Evolutionary conservation across 2,888 invertebrate genomes (phyloP).

Genomic region (Drosophila lutescens): DNA sequence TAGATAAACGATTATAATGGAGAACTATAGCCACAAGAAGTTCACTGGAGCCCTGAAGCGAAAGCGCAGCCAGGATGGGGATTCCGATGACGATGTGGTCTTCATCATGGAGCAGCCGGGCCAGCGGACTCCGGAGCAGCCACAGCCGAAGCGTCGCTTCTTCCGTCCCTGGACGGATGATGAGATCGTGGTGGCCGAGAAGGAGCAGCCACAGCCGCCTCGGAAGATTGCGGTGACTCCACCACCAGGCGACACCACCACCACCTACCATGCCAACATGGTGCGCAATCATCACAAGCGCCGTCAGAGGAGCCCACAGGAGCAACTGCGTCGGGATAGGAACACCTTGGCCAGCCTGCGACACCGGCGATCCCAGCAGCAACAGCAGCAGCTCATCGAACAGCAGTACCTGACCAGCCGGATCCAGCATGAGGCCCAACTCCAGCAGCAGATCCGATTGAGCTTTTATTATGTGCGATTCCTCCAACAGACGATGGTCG

Average conservation of each 20-base stretch:
- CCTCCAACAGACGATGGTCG: conserved; percentile 57
- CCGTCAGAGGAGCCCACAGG: conserved; percentile 60
- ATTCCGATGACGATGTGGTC: conserved; percentile 58
- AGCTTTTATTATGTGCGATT: conserved; percentile 63
- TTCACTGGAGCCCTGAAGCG: conserved; percentile 59
- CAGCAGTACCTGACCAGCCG: conserved; percentile 61
- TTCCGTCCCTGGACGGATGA: conserved; percentile 69
- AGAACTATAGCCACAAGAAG: conserved; percentile 62
- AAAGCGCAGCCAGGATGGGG: conserved; percentile 55
- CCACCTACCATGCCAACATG: conserved; percentile 67
- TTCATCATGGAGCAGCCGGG: conserved; percentile 56
- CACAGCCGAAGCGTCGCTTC: conserved; percentile 53
- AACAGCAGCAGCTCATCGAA: conserved; percentile 57
- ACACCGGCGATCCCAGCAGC: conserved; percentile 66
- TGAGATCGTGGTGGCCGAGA: not conserved
- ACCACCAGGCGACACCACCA: conserved; percentile 1
- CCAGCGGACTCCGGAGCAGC: conserved; percentile 22
- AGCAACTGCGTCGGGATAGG: conserved; percentile 70
- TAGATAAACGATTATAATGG: conserved; percentile 5
- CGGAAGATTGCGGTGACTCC: not conserved
- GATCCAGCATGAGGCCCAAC: conserved; percentile 47
- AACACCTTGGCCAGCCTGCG: conserved; percentile 67
- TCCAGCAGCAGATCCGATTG: conserved; percentile 62
- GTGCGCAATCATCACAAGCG: conserved; percentile 54
- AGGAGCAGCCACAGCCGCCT: conserved; percentile 17